These are phyloP conservation scores for Crotalus viridis DNA, from an alignment of 2,113 vertebrate genomes.

Conservation along the genomic window DNA sequence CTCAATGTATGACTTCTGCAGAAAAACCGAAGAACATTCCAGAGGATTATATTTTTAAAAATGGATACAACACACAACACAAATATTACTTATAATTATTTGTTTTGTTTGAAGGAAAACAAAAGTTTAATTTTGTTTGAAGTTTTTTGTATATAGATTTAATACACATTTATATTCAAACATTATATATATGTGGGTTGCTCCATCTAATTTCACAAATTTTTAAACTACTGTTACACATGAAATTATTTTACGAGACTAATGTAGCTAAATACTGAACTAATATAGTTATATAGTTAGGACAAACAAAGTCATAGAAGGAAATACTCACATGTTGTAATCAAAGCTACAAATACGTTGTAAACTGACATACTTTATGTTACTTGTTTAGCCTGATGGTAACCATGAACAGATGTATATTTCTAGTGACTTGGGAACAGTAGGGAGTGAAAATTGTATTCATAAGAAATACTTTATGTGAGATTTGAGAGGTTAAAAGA, in stretches of 20 bases:
- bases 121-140: background rate
- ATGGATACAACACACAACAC: background rate
- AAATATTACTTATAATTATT: background rate
- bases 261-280: conserved; percentile 17
- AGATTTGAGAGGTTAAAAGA: conserved; percentile 73
- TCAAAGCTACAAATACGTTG: background rate
- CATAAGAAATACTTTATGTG: conserved; percentile 73
- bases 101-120: background rate
- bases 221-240: conserved; percentile 21
- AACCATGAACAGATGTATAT: conserved; percentile 57
- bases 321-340: conserved; percentile 40
- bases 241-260: conserved; percentile 29
- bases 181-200: background rate
- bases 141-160: background rate
- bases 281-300: conserved; percentile 36
- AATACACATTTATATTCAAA: background rate
- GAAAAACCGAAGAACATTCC: background rate
- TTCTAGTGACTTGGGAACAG: conserved; percentile 51
- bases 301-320: conserved; percentile 40
- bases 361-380: conserved; percentile 46
- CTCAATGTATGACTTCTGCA: background rate
- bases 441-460: conserved; percentile 48
- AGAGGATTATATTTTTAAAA: background rate
- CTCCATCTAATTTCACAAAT: background rate
- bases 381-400: conserved; percentile 39